phyloP scores from a whole-genome alignment of 2,888 invertebrate genomes.

The Myopa testacea region DNA sequence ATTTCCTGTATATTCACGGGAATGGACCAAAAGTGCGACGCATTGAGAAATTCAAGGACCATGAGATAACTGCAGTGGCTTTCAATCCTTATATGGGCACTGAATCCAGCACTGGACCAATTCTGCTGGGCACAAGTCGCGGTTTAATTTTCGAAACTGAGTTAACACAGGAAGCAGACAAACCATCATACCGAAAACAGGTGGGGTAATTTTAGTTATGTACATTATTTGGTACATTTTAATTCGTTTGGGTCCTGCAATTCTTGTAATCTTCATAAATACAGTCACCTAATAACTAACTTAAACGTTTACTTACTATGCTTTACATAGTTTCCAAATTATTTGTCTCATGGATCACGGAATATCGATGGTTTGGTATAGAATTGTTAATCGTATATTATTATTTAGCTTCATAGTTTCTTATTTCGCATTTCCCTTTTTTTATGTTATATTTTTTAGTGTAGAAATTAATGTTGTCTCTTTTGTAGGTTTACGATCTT shows the following conservation, averaged over 20 bases:
- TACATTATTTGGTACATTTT: neutral
- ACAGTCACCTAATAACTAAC: neutral
- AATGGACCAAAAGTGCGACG: conserved; percentile 81
- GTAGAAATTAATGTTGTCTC: neutral
- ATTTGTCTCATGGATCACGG: conserved; percentile 79
- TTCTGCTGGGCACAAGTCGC: conserved; percentile 89
- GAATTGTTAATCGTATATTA: neutral
- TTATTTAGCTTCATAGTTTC: neutral
- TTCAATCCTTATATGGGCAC: conserved; percentile 85
- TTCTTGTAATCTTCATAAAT: neutral
- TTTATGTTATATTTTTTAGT: neutral
- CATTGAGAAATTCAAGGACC: conserved; percentile 70
- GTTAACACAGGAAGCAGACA: conserved; percentile 83
- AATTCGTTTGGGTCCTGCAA: neutral
- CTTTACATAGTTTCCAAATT: conserved; percentile 76
- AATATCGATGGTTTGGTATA: conserved; percentile 81
- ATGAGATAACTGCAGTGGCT: conserved; percentile 90
- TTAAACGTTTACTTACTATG: conserved; percentile 29
- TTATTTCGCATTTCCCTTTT: neutral
- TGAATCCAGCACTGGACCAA: conserved; percentile 81
- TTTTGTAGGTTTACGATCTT: conserved; percentile 83
- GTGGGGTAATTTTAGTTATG: conserved; percentile 68
- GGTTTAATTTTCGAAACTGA: conserved; percentile 93
- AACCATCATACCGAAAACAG: conserved; percentile 88
- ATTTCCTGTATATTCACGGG: conserved; percentile 83